A percentile compares a stretch with the other conserved stretches of the same genome.
These are phyloP conservation scores for Melanargia galathea DNA, from an alignment of 2,888 invertebrate genomes.

Conservation along the genomic window DNA sequence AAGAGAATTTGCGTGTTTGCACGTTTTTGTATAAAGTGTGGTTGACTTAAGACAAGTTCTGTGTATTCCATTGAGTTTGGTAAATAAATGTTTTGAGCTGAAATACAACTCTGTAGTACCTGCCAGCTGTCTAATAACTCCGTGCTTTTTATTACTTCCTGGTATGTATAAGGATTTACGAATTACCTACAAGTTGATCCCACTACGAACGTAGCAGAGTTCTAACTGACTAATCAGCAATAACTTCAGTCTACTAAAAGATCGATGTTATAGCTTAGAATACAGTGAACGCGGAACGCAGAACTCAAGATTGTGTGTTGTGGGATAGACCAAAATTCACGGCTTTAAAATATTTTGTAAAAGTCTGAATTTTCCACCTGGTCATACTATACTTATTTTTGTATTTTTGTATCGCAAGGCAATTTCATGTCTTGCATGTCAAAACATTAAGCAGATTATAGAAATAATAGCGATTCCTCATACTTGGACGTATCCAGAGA, in stretches of 20 bases:
- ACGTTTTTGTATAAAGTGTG: conserved; percentile 29
- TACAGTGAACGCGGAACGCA: too few species aligned
- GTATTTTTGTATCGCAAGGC: background rate
- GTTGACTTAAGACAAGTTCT: conserved; percentile 9
- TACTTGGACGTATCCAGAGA: background rate
- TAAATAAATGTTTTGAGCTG: background rate
- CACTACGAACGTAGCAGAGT: too few species aligned
- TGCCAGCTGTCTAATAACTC: background rate
- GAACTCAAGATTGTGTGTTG: too few species aligned
- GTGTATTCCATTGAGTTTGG: conserved; percentile 2
- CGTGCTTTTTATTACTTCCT: conserved; percentile 1
- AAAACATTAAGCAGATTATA: conserved; percentile 29
- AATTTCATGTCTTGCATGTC: conserved; percentile 20
- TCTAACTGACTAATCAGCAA: too few species aligned
- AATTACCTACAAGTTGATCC: too few species aligned
- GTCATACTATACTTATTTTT: background rate
- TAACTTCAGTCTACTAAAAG: too few species aligned
- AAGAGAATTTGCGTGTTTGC: conserved; percentile 35
- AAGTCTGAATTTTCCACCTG: too few species aligned
- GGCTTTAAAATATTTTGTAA: too few species aligned
- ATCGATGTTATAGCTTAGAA: too few species aligned
- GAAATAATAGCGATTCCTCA: conserved; percentile 24
- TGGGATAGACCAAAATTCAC: too few species aligned
- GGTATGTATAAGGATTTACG: background rate
- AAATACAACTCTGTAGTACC: background rate